These are phyloP conservation scores for Remorina albescens DNA, from an alignment of 2,797 vertebrate species.

Conservation along the genomic window DNA sequence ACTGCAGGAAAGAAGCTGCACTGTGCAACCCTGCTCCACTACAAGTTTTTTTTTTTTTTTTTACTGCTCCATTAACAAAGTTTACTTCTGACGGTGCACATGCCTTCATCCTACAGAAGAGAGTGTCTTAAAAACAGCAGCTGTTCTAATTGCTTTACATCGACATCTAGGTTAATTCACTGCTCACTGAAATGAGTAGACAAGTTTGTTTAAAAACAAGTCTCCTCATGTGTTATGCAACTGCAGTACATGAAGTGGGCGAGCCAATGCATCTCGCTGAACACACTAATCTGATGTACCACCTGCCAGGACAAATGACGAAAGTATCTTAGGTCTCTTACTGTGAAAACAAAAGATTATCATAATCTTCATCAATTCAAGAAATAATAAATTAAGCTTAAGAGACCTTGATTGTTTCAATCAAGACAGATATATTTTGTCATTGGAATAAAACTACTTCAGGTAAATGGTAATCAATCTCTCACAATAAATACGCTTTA, in stretches of 20 bases:
- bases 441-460: not conserved
- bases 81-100: not conserved
- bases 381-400: slow-evolving; percentile 1
- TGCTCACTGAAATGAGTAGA: slow-evolving; percentile 30
- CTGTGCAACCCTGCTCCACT: not conserved
- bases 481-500: not conserved
- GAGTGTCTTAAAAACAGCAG: slow-evolving; percentile 23
- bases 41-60: too few relatives aligned
- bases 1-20: slow-evolving; percentile 5
- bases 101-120: slow-evolving; percentile 9
- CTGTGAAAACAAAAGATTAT: slow-evolving; percentile 19
- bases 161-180: slow-evolving; percentile 45
- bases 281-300: slow-evolving; percentile 62
- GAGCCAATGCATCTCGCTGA: slow-evolving; percentile 57
- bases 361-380: slow-evolving; percentile 20
- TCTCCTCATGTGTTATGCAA: slow-evolving; percentile 61
- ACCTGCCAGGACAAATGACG: slow-evolving; percentile 56
- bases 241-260: slow-evolving; percentile 51
- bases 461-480: not conserved
- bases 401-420: not conserved
- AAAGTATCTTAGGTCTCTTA: slow-evolving; percentile 30
- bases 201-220: slow-evolving; percentile 45
- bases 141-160: slow-evolving; percentile 32
- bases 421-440: not conserved
- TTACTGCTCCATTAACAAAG: too few relatives aligned